These are phyloP conservation scores for Pollimyrus isidori DNA, from an alignment of 2,113 vertebrate species.

Conservation along the genomic window DNA sequence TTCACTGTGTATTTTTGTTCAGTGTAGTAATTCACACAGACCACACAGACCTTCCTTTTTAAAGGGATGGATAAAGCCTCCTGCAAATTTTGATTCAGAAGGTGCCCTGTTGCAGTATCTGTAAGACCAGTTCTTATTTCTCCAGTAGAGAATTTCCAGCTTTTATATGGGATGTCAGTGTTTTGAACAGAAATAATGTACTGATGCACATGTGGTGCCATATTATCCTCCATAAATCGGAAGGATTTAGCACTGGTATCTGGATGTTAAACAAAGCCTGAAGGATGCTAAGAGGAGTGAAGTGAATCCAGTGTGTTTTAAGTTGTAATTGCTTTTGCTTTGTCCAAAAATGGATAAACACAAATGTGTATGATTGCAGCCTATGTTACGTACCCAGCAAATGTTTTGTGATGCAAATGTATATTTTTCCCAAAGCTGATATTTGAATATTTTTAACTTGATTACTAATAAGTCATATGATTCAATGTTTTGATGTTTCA, in stretches of 20 bases:
- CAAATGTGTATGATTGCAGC: not conserved
- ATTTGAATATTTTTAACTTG: not conserved
- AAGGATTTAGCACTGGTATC: not conserved
- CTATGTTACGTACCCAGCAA: not conserved
- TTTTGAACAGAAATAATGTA: not conserved
- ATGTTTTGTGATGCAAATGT: not conserved
- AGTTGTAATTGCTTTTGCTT: not conserved
- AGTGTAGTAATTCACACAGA: not conserved
- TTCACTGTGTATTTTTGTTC: not conserved
- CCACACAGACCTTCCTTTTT: not conserved
- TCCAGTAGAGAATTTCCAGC: not conserved
- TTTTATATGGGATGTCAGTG: not conserved
- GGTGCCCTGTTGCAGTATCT: not conserved
- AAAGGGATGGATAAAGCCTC: not conserved
- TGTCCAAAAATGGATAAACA: not conserved
- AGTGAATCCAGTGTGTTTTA: not conserved
- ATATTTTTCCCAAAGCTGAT: not conserved
- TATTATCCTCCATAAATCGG: not conserved
- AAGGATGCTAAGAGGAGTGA: not conserved
- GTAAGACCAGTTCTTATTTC: not conserved
- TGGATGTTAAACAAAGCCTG: not conserved
- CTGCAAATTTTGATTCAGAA: not conserved
- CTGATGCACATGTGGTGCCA: not conserved
- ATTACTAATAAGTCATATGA: not conserved
- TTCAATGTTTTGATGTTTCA: not conserved